Conservation (phyloP, 2,113 vertebrate genomes). For the Chiloscyllium plagiosum region DNA sequence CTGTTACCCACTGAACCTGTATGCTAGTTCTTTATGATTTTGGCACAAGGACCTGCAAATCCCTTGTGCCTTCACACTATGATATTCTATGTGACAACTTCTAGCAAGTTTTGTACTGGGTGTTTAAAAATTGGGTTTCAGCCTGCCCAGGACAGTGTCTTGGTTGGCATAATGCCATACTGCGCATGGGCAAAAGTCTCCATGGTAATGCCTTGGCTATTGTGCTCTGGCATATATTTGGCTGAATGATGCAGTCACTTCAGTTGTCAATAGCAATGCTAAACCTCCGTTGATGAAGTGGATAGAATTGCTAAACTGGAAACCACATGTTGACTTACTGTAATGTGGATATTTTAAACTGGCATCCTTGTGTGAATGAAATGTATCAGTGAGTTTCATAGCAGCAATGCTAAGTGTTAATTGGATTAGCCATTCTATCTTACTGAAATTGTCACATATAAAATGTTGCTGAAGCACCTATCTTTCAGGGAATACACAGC, state of each 20-base stretch:
- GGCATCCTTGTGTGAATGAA: neutral
- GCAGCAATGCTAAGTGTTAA: neutral
- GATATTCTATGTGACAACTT: neutral
- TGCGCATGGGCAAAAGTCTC: neutral
- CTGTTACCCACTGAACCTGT: too few relatives aligned
- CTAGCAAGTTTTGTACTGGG: neutral
- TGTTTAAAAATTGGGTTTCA: neutral
- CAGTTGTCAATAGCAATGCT: neutral
- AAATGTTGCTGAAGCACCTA: neutral
- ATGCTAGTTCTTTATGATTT: too few relatives aligned
- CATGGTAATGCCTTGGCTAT: neutral
- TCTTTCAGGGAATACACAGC: neutral
- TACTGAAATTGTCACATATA: neutral
- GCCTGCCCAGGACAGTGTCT: neutral
- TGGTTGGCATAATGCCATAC: neutral
- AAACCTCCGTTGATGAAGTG: neutral
- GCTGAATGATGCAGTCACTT: neutral
- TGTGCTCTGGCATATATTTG: neutral
- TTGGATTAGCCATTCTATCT: neutral
- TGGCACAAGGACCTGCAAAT: too few relatives aligned
- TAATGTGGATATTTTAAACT: neutral
- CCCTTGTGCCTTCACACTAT: neutral
- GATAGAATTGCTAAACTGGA: neutral
- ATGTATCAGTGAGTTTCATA: neutral
- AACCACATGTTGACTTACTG: neutral